Base-by-base conservation (phyloP, 1,140 invertebrate species). In the Drosophila insularis region DNA sequence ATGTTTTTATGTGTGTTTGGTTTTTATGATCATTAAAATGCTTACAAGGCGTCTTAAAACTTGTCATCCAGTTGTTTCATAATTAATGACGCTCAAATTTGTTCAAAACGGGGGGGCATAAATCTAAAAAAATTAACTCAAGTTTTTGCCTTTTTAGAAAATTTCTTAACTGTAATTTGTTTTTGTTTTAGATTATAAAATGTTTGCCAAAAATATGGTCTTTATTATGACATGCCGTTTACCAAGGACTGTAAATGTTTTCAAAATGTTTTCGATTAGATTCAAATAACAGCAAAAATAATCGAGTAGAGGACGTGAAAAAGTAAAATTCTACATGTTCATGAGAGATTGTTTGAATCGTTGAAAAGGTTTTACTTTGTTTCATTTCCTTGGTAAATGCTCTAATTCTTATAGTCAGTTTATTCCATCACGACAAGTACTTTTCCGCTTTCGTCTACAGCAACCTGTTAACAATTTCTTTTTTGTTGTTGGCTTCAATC, bases 31-130 rank as follows among this genome's bases (percentile, higher is more conserved):
- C 84, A 74, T 89, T 73, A 82, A 81, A 76, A 70, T 76, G 72
- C 55, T 76, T 71, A 70, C 54, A 76, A 82, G 75, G 68, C 75
- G 74, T 72, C 68, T 65, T 50, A 46, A 63, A 69, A 86, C 81
- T 73, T 79, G 71, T 79, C 79, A 61, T 86, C 82, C 76, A 77
- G 66, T 76, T 76, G 70, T 68, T 63, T 27, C 68, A 76, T 87
- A 79, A 86, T 87, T 87, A 86, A 86, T 86, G 84, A 82, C 43
- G 56, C 74, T 76, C 60, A 76, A 64, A 76, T 40, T 76, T 13
- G 46, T 63, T 59, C 35, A 32, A 79, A 80, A 66, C 21, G 21
- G 21, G 17, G 43, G 7, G 43, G 43, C 14, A 46, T 46, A 46
- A 46, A 46, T 21, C 4, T 27, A 2, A 43, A 50, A 50, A 21